Percentiles rank a stretch among this genome's conserved stretches.
phyloP scores from a whole-genome alignment of 2,113 vertebrate genomes.

The Campylorhamphus procurvoides region DNA sequence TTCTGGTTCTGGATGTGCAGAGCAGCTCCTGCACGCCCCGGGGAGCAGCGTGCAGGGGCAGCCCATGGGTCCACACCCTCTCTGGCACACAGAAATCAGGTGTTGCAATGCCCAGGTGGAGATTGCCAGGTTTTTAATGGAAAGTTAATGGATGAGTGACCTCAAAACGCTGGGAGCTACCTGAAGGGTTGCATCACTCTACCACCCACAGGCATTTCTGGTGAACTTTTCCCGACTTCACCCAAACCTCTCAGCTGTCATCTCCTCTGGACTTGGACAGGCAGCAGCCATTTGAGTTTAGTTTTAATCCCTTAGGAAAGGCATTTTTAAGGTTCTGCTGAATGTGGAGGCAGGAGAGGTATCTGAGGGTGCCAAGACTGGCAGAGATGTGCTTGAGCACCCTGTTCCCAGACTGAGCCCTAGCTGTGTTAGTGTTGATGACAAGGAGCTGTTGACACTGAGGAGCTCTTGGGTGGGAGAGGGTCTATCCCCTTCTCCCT shows the following conservation, averaged over 20 bases:
- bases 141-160: conserved; percentile 19
- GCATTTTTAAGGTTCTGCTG: neutral
- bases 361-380: fast-evolving
- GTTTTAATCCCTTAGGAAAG: neutral
- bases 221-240: conserved; percentile 41
- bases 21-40: neutral
- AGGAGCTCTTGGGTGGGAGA: neutral
- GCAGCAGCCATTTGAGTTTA: conserved; percentile 23
- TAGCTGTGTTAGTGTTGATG: neutral
- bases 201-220: neutral
- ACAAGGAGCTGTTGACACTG: neutral
- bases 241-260: neutral
- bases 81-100: neutral
- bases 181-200: conserved; percentile 47
- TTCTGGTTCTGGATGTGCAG: neutral
- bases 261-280: conserved; percentile 17
- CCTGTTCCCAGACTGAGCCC: neutral
- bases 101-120: neutral
- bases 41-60: neutral
- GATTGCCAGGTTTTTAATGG: conserved; percentile 39
- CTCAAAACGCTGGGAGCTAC: conserved; percentile 5
- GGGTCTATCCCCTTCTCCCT: neutral
- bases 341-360: neutral
- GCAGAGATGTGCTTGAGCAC: fast-evolving
- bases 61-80: neutral